Conservation (phyloP, 2,797 vertebrate genomes). For the Epinephelus awoara region DNA sequence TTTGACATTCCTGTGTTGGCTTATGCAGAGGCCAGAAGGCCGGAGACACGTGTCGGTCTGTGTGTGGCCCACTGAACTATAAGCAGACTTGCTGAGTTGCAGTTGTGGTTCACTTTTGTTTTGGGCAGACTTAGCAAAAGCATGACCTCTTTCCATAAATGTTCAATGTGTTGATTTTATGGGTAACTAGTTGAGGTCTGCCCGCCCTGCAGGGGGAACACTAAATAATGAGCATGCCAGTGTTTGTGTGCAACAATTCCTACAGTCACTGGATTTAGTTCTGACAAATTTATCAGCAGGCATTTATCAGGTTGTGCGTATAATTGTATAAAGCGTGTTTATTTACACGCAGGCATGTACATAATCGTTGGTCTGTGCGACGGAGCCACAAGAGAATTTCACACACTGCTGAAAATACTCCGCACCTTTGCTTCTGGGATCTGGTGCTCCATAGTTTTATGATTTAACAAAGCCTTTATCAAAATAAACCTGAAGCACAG, state of each 20-base stretch:
- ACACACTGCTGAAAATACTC: slow-evolving; percentile 79
- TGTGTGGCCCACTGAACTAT: slow-evolving; percentile 76
- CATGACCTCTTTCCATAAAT: slow-evolving; percentile 43
- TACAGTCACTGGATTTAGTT: slow-evolving; percentile 68
- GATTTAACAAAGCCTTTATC: slow-evolving; percentile 71
- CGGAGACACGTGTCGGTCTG: slow-evolving; percentile 60
- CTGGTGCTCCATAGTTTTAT: slow-evolving; percentile 42
- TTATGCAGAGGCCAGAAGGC: slow-evolving; percentile 53
- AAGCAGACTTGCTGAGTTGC: slow-evolving; percentile 65
- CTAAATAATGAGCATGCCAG: slow-evolving; percentile 37
- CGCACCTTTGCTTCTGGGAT: slow-evolving; percentile 58
- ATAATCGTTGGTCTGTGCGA: slow-evolving; percentile 33
- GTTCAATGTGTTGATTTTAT: slow-evolving; percentile 32
- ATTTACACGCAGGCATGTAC: slow-evolving; percentile 42
- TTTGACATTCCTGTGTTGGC: slow-evolving; percentile 61
- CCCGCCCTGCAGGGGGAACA: slow-evolving; percentile 32
- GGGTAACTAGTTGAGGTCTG: slow-evolving; percentile 33
- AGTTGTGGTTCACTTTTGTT: slow-evolving; percentile 55
- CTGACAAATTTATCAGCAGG: slow-evolving; percentile 69
- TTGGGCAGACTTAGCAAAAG: slow-evolving; percentile 42
- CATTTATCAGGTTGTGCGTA: slow-evolving; percentile 49
- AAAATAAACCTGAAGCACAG: slow-evolving; percentile 68
- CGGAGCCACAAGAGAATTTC: slow-evolving; percentile 64
- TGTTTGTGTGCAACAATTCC: slow-evolving; percentile 56
- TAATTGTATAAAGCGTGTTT: slow-evolving; percentile 38